phyloP scores from a whole-genome alignment of 92 coral and sea anemone species.

The Actinernus sp. region DNA sequence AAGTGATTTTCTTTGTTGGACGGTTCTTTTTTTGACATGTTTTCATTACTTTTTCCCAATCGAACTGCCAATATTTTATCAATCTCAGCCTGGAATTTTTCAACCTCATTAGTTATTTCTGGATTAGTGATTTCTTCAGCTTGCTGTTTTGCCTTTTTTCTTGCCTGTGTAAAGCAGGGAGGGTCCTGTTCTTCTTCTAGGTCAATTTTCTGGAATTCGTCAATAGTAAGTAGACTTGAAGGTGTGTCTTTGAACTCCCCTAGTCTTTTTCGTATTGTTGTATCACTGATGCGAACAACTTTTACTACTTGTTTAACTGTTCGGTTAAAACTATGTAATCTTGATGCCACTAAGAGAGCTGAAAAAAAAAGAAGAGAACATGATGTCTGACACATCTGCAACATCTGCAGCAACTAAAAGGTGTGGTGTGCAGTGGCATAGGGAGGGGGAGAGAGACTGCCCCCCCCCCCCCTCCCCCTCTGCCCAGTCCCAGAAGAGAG shows the following conservation, averaged over 20 bases:
- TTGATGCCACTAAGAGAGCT: constrained; percentile 94
- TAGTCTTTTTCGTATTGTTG: constrained; percentile 92
- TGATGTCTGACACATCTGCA: no score
- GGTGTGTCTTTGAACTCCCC: constrained; percentile 96
- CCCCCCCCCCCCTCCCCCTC: no score
- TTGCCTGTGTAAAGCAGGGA: constrained; percentile 90
- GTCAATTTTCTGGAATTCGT: constrained; percentile 94
- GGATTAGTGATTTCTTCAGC: constrained; percentile 84
- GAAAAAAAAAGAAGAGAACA: background rate
- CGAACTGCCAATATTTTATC: constrained; percentile 76
- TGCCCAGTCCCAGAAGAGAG: no score
- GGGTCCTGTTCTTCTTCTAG: constrained; percentile 99
- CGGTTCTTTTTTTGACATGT: background rate
- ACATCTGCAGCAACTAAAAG: no score
- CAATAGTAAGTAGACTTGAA: constrained; percentile 94
- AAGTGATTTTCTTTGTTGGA: constrained; percentile 13
- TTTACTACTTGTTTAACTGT: constrained; percentile 90
- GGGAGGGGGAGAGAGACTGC: no score
- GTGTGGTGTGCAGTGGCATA: no score
- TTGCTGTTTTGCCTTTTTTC: constrained; percentile 90
- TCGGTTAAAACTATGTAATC: constrained; percentile 92
- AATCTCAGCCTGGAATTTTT: constrained; percentile 71
- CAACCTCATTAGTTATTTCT: constrained; percentile 82
- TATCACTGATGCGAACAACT: constrained; percentile 94
- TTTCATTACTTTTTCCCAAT: background rate